Conservation (phyloP, 1,140 invertebrate species). For the Trissolcus basalis region DNA sequence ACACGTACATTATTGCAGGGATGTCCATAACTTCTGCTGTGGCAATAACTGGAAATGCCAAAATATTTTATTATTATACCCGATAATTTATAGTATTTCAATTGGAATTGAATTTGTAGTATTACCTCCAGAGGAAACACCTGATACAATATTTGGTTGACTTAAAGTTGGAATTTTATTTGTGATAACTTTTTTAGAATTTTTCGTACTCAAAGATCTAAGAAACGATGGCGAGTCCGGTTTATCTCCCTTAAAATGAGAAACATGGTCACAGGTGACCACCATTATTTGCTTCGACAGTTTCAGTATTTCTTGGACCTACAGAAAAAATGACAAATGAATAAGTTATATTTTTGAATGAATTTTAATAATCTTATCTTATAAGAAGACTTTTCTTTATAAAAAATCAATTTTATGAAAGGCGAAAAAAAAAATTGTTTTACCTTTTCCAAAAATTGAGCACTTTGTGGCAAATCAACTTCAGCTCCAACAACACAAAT, state of each 20-base stretch:
- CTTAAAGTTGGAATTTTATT: constrained; percentile 54
- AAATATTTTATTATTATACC: background rate
- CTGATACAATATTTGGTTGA: constrained; percentile 71
- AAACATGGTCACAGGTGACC: constrained; percentile 64
- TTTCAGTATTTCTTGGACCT: constrained; percentile 65
- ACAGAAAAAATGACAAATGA: too few relatives aligned
- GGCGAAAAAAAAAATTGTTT: constrained; percentile 1
- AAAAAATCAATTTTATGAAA: constrained; percentile 21
- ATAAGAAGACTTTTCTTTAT: too few relatives aligned
- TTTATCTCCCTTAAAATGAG: constrained; percentile 62
- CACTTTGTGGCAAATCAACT: constrained; percentile 63
- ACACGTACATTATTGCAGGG: constrained; percentile 63
- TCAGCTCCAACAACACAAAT: constrained; percentile 61
- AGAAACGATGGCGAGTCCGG: constrained; percentile 62
- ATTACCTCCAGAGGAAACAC: constrained; percentile 70
- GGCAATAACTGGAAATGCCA: constrained; percentile 65
- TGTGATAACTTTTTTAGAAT: constrained; percentile 37
- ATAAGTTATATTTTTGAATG: too few relatives aligned
- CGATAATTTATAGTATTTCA: background rate
- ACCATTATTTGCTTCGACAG: constrained; percentile 59
- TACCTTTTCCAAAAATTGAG: constrained; percentile 63
- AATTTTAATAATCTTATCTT: too few relatives aligned
- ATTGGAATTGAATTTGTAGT: background rate
- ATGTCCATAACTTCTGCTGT: constrained; percentile 66
- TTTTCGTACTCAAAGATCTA: constrained; percentile 61